Percentiles rank a stretch among this genome's conserved stretches.
phyloP scores from a whole-genome alignment of 1,140 invertebrate genomes.

The Leptonema lineaticorne region DNA sequence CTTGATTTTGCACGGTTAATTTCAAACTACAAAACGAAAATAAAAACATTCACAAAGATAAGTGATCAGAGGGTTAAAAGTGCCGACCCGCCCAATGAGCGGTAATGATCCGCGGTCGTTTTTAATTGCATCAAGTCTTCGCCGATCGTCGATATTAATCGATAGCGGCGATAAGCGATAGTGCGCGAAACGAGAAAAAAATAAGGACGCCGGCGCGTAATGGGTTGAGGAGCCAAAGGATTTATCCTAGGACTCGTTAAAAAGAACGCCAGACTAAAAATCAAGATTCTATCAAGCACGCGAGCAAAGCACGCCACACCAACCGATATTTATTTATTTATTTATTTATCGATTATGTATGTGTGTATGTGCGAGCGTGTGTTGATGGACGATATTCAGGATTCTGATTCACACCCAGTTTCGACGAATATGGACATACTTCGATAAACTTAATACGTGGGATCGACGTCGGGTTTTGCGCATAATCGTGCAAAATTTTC shows the following conservation, averaged over 20 bases:
- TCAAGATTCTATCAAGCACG: conserved; percentile 7
- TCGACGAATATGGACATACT: too few relatives aligned
- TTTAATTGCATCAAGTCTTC: conserved; percentile 31
- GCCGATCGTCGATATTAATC: conserved; percentile 25
- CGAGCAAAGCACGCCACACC: background rate
- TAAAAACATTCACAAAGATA: too few relatives aligned
- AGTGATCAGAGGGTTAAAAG: background rate
- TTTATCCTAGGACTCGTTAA: conserved; percentile 14
- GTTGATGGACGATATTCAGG: too few relatives aligned
- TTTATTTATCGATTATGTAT: background rate
- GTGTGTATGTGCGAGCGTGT: background rate
- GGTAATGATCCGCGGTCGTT: conserved; percentile 1
- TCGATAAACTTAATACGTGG: too few relatives aligned
- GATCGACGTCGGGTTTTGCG: too few relatives aligned
- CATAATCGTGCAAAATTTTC: too few relatives aligned
- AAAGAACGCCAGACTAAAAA: conserved; percentile 9
- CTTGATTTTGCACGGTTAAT: too few relatives aligned
- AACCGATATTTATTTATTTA: background rate
- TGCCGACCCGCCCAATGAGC: background rate
- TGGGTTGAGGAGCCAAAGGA: conserved; percentile 4
- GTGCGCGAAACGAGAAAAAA: background rate
- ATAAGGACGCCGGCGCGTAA: background rate
- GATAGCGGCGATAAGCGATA: conserved; percentile 28
- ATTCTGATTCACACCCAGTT: too few relatives aligned
- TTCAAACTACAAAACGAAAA: too few relatives aligned